Evolutionary conservation across 2,888 invertebrate species (phyloP).

Genomic region (Leistus spinibarbis): DNA sequence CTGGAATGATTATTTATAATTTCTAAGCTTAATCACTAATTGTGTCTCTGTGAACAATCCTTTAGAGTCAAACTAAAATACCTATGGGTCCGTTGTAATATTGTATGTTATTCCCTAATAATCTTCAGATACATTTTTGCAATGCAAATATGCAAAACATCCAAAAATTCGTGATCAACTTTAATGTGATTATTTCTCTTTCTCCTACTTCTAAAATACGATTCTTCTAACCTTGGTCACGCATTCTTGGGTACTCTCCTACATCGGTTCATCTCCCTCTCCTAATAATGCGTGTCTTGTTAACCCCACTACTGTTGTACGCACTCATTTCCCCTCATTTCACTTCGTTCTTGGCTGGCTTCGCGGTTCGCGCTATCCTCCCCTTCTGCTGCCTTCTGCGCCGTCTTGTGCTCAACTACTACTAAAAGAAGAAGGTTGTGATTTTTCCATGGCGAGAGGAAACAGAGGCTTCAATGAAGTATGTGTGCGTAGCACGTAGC

Average conservation of each 20-base stretch:
- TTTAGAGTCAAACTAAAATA: too few species aligned
- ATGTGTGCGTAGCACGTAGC: constrained; percentile 4
- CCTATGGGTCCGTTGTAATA: too few species aligned
- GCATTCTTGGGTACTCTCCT: not conserved
- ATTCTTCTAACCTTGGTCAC: constrained; percentile 8
- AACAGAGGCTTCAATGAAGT: constrained; percentile 16
- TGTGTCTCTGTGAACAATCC: too few species aligned
- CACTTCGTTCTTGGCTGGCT: constrained; percentile 17
- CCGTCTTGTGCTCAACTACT: not conserved
- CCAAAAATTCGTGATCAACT: not conserved
- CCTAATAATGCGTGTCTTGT: not conserved
- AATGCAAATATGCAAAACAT: not conserved
- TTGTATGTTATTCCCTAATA: not conserved
- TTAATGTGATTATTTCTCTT: not conserved
- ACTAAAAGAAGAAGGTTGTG: constrained; percentile 9
- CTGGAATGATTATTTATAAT: too few species aligned
- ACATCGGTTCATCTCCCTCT: not conserved
- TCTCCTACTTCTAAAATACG: not conserved
- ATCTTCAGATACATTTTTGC: not conserved
- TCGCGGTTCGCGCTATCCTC: too few species aligned
- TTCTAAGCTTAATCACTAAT: too few species aligned
- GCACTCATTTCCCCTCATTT: not conserved
- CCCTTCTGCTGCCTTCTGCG: not conserved
- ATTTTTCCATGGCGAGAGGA: constrained; percentile 1
- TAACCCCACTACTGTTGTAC: not conserved